Evolutionary conservation across 2,113 vertebrate genomes (phyloP), one percentile per base, ranked within the genome.

Genomic region (Pteropus alecto): DNA sequence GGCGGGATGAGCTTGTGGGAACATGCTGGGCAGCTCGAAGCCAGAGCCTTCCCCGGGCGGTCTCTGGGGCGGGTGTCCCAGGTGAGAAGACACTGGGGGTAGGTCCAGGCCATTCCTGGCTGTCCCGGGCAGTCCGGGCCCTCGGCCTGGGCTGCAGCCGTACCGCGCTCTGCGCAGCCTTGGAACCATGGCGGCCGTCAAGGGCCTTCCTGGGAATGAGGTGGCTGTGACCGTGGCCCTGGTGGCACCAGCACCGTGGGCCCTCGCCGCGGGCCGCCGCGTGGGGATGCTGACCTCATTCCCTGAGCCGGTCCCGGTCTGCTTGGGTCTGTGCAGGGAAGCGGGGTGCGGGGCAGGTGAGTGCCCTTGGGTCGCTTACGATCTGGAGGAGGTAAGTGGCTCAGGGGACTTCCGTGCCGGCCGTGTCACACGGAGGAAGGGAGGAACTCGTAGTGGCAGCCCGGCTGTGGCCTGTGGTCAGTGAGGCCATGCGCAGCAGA

Each of bases 131-230:
- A 19, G 56, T 68, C 35, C 0, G 5, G 1, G 30, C 16, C 33
- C 7, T 12, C 4, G 38, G 13, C 18, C 35, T 10, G 18, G 26
- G 28, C 70, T n/a, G 60, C 7, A 22, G 73, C 56, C 2, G 0
- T 61, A 3, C 43, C 0, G 3, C 19, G 43, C 2, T 7, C 43
- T 33, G 88, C 10, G 63, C 73, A 74, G 46, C 82, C 43, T 35
- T 3, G 21, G 33, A 3, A 7, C 0, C 0, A 2, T 3, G 0
- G 30, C 41, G 24, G 28, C 67, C 0, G 0, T 33, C 30, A 16
- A 4, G n/a, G 54, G 41, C 15, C 13, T 5, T 11, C 82, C 43
- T 11, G 19, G 60, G 61, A 38, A 18, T n/a, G 16, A 43, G 10
- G 15, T 1, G 13, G 56, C 58, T 7, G 3, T n/a, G 67, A 22